Conservation (phyloP, 92 coral and sea anemone species). For the Epizoanthus ramosus region DNA sequence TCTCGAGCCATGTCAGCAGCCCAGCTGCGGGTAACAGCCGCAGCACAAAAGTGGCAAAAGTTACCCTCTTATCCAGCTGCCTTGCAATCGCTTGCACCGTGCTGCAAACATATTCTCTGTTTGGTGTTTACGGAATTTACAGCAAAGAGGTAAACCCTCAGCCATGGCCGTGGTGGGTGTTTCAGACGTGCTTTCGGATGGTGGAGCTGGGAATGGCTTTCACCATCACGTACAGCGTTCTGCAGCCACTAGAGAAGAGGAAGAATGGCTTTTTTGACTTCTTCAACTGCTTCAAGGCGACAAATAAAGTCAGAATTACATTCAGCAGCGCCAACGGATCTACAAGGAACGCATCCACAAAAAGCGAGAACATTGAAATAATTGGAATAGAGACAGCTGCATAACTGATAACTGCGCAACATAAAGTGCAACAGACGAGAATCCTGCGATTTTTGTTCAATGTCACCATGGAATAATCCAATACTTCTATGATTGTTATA, state of each 20-base stretch:
- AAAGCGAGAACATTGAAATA: too few relatives aligned
- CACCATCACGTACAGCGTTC: conserved; percentile 82
- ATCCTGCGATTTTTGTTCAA: too few relatives aligned
- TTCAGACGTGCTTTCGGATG: conserved; percentile 79
- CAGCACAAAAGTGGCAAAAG: conserved; percentile 55
- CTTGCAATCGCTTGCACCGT: conserved; percentile 72
- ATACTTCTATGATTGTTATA: too few relatives aligned
- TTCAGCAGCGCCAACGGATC: too few relatives aligned
- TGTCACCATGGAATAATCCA: too few relatives aligned
- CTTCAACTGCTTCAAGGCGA: conserved; percentile 5
- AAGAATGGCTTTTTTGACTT: neutral
- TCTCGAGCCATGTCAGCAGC: neutral
- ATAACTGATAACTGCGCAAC: too few relatives aligned
- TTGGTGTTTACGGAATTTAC: conserved; percentile 82
- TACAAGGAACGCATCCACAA: too few relatives aligned
- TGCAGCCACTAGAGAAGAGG: conserved; percentile 51
- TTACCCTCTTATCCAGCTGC: conserved; percentile 72
- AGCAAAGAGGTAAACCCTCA: conserved; percentile 65
- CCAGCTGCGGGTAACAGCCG: neutral
- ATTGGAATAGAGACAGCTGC: too few relatives aligned
- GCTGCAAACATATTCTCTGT: conserved; percentile 81
- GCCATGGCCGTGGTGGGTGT: conserved; percentile 96
- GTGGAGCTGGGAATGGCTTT: conserved; percentile 82
- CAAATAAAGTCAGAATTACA: neutral
- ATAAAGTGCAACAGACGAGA: too few relatives aligned